Evolutionary conservation across 2,113 vertebrate genomes (phyloP).

Genomic region (Saguinus midas): DNA sequence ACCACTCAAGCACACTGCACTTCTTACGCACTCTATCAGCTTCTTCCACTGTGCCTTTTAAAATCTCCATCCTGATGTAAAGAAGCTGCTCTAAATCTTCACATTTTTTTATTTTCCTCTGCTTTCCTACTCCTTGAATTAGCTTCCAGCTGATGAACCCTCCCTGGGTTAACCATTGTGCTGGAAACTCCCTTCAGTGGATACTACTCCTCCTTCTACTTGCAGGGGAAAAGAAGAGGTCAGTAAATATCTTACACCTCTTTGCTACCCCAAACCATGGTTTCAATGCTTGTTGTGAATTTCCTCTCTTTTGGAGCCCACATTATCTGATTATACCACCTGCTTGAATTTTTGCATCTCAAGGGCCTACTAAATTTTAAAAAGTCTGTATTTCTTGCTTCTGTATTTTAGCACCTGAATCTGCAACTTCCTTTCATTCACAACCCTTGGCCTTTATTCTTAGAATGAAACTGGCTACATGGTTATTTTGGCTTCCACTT

Average conservation of each 20-base stretch:
- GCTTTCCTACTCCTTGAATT: not conserved
- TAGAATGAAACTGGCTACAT: not conserved
- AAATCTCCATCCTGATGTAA: not conserved
- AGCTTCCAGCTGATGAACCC: not conserved
- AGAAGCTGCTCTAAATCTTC: not conserved
- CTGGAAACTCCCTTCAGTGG: not conserved
- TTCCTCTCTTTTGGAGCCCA: not conserved
- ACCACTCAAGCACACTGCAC: not conserved
- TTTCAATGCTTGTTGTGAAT: not conserved
- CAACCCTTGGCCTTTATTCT: not conserved
- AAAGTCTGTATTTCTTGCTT: not conserved
- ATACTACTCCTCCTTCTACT: not conserved
- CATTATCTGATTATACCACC: not conserved
- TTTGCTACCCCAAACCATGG: not conserved
- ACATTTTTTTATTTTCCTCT: not conserved
- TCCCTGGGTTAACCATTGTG: not conserved
- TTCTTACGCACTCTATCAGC: not conserved
- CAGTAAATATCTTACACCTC: not conserved
- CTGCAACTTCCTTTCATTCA: not conserved
- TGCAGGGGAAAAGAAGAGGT: not conserved
- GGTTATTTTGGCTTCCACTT: not conserved
- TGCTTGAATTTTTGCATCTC: not conserved
- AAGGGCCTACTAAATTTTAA: not conserved
- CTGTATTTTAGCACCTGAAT: not conserved
- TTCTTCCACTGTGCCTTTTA: not conserved